These are phyloP conservation scores for Crenuchus spilurus DNA, from an alignment of 2,797 vertebrate genomes.

Conservation along the genomic window DNA sequence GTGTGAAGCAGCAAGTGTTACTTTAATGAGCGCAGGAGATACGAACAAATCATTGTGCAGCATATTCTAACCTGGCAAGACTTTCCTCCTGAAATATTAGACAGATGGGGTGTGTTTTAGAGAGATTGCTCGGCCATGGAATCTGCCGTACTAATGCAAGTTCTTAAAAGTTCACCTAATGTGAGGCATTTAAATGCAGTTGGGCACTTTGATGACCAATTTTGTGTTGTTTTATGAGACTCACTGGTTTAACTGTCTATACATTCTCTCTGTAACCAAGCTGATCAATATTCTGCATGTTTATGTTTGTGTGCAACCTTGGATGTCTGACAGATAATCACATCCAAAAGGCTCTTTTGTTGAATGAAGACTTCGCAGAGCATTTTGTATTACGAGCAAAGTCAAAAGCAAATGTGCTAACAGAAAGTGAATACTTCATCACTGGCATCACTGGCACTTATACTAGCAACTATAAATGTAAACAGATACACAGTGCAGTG, in stretches of 20 bases:
- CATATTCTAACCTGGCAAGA: constrained; percentile 29
- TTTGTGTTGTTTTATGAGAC: too few relatives aligned
- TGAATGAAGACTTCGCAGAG: not conserved
- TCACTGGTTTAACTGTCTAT: too few relatives aligned
- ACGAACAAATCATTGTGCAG: constrained; percentile 45
- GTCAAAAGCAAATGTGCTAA: too few relatives aligned
- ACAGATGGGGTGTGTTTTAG: constrained; percentile 29
- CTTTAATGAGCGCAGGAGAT: constrained; percentile 47
- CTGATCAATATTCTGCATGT: too few relatives aligned
- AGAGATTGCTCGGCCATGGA: constrained; percentile 35
- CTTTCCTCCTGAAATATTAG: constrained; percentile 35
- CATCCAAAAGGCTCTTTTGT: not conserved
- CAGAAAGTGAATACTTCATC: too few relatives aligned
- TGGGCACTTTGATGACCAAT: not conserved
- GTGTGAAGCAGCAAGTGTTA: constrained; percentile 39
- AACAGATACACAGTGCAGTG: too few relatives aligned
- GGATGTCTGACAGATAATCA: too few relatives aligned
- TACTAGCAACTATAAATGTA: too few relatives aligned
- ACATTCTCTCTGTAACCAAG: too few relatives aligned
- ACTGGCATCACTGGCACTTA: too few relatives aligned
- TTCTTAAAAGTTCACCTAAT: constrained; percentile 1
- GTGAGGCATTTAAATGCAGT: not conserved
- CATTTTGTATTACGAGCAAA: not conserved
- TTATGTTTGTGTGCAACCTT: too few relatives aligned
- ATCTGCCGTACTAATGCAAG: not conserved